Percentiles rank a stretch among this genome's conserved stretches.
These are phyloP conservation scores for Heliconius cydno DNA, from an alignment of 2,888 invertebrate genomes.

Conservation along the genomic window DNA sequence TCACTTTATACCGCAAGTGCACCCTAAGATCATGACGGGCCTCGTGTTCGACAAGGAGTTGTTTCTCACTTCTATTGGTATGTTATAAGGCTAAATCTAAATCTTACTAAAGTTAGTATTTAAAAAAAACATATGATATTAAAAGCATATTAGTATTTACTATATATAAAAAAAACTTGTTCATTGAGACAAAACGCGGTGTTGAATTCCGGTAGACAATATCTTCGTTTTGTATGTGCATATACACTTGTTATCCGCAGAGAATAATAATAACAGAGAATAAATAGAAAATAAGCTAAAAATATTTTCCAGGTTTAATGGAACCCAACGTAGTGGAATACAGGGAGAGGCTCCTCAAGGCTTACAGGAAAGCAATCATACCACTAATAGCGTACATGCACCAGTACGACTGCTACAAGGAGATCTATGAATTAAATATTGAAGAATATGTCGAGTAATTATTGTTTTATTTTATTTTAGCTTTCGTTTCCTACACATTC, in stretches of 20 bases:
- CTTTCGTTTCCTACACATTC: neutral
- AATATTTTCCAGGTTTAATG: constrained; percentile 64
- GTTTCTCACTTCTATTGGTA: constrained; percentile 88
- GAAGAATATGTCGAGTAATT: constrained; percentile 88
- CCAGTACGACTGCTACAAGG: constrained; percentile 85
- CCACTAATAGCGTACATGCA: constrained; percentile 89
- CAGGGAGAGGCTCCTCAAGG: constrained; percentile 84
- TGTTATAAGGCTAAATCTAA: neutral
- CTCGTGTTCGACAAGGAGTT: constrained; percentile 90
- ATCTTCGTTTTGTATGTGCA: too few relatives aligned
- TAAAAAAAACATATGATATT: too few relatives aligned
- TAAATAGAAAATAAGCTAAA: neutral
- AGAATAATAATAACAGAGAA: too few relatives aligned
- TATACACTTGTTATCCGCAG: too few relatives aligned
- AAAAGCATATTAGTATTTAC: too few relatives aligned
- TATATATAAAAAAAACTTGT: too few relatives aligned
- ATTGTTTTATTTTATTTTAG: neutral
- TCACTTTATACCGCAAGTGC: constrained; percentile 89
- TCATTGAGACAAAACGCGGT: too few relatives aligned
- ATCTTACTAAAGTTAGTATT: neutral
- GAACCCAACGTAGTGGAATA: constrained; percentile 74
- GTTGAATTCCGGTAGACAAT: too few relatives aligned
- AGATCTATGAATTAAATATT: constrained; percentile 85
- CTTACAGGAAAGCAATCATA: constrained; percentile 86
- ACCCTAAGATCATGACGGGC: constrained; percentile 87